Conservation (phyloP, 2,888 invertebrate species). For the Dicyrtoma fusca region DNA sequence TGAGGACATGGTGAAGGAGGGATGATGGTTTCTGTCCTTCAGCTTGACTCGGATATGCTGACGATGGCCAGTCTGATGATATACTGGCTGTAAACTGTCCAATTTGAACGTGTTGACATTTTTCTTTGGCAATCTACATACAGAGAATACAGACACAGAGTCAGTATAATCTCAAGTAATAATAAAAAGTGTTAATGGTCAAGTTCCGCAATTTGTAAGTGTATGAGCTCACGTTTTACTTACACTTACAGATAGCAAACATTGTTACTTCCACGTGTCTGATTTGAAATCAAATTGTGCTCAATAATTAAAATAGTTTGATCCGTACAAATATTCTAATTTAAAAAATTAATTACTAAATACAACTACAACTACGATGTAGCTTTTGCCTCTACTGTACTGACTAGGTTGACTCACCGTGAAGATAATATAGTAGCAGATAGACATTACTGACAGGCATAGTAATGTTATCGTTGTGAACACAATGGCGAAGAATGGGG, state of each 20-base stretch:
- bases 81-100: constrained; percentile 55
- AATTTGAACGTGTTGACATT: constrained; percentile 56
- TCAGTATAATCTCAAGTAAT: too few relatives aligned
- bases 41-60: constrained; percentile 49
- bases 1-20: constrained; percentile 24
- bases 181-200: too few relatives aligned
- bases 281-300: too few relatives aligned
- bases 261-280: too few relatives aligned
- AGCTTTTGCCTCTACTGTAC: too few relatives aligned
- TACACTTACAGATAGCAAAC: too few relatives aligned
- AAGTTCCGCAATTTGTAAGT: background rate
- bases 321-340: too few relatives aligned
- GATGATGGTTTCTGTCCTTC: constrained; percentile 36
- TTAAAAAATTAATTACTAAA: too few relatives aligned
- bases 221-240: too few relatives aligned
- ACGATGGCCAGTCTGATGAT: constrained; percentile 56
- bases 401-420: constrained; percentile 41
- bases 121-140: constrained; percentile 56
- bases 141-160: constrained; percentile 2
- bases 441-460: constrained; percentile 51
- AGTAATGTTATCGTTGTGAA: constrained; percentile 50
- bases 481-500: constrained; percentile 50
- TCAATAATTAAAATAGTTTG: too few relatives aligned
- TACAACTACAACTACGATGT: too few relatives aligned
- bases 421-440: constrained; percentile 55